phyloP scores from a whole-genome alignment of 2,113 vertebrate species.

The Octodon degus region DNA sequence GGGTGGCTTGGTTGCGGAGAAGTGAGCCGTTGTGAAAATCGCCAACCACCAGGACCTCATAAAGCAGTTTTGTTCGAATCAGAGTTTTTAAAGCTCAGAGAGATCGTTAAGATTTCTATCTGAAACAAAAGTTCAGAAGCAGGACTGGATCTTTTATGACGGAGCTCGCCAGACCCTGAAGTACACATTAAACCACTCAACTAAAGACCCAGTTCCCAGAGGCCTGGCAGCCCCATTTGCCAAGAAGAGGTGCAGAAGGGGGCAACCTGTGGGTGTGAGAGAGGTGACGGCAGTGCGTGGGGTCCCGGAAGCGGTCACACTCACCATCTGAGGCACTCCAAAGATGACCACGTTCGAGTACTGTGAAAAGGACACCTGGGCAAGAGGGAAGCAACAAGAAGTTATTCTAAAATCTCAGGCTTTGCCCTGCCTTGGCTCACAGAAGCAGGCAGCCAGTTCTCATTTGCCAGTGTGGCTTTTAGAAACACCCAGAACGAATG shows the following conservation, averaged over 20 bases:
- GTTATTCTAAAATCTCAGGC: not conserved
- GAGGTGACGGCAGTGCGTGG: not conserved
- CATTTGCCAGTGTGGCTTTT: not conserved
- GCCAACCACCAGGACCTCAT: not conserved
- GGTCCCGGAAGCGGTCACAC: conserved; percentile 60
- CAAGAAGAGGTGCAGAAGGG: not conserved
- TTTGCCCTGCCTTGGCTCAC: not conserved
- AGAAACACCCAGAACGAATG: not conserved
- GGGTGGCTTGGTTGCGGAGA: not conserved
- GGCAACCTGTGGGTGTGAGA: not conserved
- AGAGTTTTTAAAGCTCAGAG: not conserved
- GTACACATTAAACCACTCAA: not conserved
- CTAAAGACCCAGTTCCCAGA: not conserved
- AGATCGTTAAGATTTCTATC: conserved; percentile 39
- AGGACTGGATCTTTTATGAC: not conserved
- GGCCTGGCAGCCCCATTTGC: not conserved
- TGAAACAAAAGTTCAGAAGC: conserved; percentile 26
- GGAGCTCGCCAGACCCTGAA: not conserved
- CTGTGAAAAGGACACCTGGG: conserved; percentile 92
- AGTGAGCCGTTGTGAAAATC: not conserved
- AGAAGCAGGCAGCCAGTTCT: not conserved
- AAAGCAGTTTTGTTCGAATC: not conserved
- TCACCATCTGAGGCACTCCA: conserved; percentile 98
- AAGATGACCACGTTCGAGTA: conserved; percentile 96
- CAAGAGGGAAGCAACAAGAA: conserved; percentile 31